A percentile compares a stretch with the other conserved stretches of the same genome.
These are phyloP conservation scores for Eudemis profundana DNA, from an alignment of 2,888 invertebrate genomes.

Conservation along the genomic window DNA sequence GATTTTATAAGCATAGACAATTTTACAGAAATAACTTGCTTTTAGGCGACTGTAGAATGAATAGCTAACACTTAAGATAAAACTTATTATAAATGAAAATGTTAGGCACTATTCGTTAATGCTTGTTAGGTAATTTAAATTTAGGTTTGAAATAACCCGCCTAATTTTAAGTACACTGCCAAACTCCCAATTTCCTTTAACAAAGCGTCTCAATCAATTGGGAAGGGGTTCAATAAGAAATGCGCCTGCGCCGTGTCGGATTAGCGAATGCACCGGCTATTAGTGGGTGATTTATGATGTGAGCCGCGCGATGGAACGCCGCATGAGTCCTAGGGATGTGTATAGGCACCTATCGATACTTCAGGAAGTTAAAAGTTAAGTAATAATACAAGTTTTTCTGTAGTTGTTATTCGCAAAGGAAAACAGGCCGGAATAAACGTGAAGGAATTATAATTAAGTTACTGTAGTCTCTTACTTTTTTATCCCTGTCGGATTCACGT, in stretches of 20 bases:
- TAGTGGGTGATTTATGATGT: constrained; percentile 82
- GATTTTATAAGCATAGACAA: too few species aligned
- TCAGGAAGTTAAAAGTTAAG: background rate
- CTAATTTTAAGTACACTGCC: background rate
- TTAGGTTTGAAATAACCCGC: background rate
- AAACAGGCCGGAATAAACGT: too few species aligned
- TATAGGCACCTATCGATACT: constrained; percentile 26
- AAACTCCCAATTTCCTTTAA: constrained; percentile 19
- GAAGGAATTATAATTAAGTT: too few species aligned
- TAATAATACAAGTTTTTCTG: background rate
- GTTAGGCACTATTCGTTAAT: too few species aligned
- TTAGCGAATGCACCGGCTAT: constrained; percentile 83
- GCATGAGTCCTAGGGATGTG: constrained; percentile 70
- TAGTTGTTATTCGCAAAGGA: too few species aligned
- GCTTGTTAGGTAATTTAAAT: too few species aligned
- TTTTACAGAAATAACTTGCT: too few species aligned
- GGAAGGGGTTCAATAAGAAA: constrained; percentile 40
- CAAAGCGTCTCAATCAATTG: constrained; percentile 28
- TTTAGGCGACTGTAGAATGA: too few species aligned
- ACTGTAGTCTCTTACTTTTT: too few species aligned
- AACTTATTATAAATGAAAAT: too few species aligned
- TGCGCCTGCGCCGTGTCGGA: constrained; percentile 62
- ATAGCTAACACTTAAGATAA: too few species aligned
- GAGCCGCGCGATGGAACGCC: constrained; percentile 73
- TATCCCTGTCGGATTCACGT: too few species aligned